Base-by-base conservation (phyloP, 1,140 invertebrate species). In the Gonioctena quinquepunctata region DNA sequence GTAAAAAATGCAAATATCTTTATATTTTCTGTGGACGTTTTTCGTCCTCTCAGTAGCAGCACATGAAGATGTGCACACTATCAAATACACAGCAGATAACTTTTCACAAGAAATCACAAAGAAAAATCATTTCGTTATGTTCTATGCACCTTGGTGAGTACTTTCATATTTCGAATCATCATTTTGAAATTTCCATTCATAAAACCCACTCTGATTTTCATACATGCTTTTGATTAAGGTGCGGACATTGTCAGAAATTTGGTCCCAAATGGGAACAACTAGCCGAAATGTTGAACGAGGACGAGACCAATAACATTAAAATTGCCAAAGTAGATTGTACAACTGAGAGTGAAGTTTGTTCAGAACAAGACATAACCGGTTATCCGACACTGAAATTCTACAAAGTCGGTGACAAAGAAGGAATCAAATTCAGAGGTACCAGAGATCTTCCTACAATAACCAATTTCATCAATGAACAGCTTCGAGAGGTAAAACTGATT, bases 251-350 rank as follows among this genome's bases (percentile, higher is more conserved):
- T 79, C 88, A 89, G 83, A 86, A 86, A 74, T 79, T 93, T 62
- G 83, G 84, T 28, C 91, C 91, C 3, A 90, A 88, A 23, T 93
- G 91, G 91, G 89, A 91, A 63, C 87, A 90, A 75, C 80, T 93
- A 71, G 91, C 90, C 1, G 89, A 91, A 82, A 88, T 90, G 77
- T 85, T 90, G 57, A 91, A 91, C 66, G 85, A 86, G 65, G 86
- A 88, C 61, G 87, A 90, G 65, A 86, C 84, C 18, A 66, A 54
- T 54, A 85, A 88, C 78, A 87, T 93, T 48, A 85, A 83, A 63
- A 89, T 93, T 69, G 91, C 88, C 2, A 91, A 91, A 84, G 90
- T 95, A 2, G 93, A 95, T 80, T 95, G 93, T 81, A 94, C 92
- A 1, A 83, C 83, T 13, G 90, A 94, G 69, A 90, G 87, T 49